Conservation (phyloP, 2,797 vertebrate species). For the Sebastes glaucus region DNA sequence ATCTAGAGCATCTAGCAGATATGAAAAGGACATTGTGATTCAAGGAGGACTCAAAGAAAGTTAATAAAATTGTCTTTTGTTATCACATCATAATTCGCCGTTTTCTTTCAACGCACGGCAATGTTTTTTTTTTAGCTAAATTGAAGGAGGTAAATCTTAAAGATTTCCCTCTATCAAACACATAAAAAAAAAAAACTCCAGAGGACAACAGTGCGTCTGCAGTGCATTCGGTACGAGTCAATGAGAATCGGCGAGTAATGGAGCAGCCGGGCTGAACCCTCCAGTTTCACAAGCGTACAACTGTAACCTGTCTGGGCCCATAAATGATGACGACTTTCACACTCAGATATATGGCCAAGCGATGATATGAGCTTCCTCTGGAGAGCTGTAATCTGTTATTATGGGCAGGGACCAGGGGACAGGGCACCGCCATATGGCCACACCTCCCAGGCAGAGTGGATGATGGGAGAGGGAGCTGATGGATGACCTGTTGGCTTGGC, state of each 20-base stretch:
- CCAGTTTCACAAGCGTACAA: slow-evolving; percentile 62
- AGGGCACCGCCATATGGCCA: slow-evolving; percentile 59
- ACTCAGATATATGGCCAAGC: slow-evolving; percentile 71
- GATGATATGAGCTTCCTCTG: slow-evolving; percentile 75
- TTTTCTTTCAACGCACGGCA: slow-evolving; percentile 3
- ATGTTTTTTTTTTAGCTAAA: neutral
- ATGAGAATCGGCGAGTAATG: slow-evolving; percentile 47
- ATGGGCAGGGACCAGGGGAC: slow-evolving; percentile 66
- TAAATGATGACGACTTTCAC: slow-evolving; percentile 73
- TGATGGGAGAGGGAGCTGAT: slow-evolving; percentile 70
- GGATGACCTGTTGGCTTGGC: slow-evolving; percentile 70
- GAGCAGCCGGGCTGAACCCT: slow-evolving; percentile 47
- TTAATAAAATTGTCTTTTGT: slow-evolving; percentile 41
- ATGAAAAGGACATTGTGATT: slow-evolving; percentile 45
- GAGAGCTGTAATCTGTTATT: slow-evolving; percentile 77
- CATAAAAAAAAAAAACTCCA: neutral
- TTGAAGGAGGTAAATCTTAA: slow-evolving; percentile 1
- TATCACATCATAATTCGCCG: slow-evolving; percentile 15
- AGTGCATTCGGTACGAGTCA: slow-evolving; percentile 42
- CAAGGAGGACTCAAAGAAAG: slow-evolving; percentile 28
- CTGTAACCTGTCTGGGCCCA: slow-evolving; percentile 63
- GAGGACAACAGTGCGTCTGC: slow-evolving; percentile 15
- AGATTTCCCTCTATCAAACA: slow-evolving; percentile 6
- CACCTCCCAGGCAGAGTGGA: slow-evolving; percentile 70
- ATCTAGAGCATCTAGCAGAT: slow-evolving; percentile 42